phyloP scores from a whole-genome alignment of 2,113 vertebrate species.

The Phrynosoma platyrhinos region DNA sequence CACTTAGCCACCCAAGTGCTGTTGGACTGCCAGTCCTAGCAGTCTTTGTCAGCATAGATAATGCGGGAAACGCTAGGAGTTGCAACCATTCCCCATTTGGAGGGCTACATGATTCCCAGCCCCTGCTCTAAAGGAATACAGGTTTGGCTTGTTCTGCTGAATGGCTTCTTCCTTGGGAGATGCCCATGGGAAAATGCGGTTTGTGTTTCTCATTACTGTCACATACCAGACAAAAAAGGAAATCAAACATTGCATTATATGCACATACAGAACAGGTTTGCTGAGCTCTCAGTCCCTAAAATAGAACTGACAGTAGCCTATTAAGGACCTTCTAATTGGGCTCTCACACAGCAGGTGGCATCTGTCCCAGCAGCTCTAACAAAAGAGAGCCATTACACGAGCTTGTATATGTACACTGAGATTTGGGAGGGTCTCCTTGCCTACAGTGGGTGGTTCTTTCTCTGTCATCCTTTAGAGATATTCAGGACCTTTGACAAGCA shows the following conservation, averaged over 20 bases:
- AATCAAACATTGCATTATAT: background rate
- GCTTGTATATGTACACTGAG: background rate
- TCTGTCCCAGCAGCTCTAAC: background rate
- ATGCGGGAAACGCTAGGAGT: too few relatives aligned
- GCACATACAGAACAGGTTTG: background rate
- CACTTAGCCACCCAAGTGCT: too few relatives aligned
- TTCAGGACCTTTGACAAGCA: background rate
- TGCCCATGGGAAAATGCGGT: background rate
- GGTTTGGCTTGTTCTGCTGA: background rate
- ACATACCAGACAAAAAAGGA: background rate
- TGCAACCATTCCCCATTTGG: too few relatives aligned
- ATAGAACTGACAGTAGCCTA: conserved; percentile 2
- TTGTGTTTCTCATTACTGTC: background rate
- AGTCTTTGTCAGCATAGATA: too few relatives aligned
- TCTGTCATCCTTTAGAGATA: background rate
- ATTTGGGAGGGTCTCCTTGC: background rate
- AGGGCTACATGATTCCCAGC: background rate
- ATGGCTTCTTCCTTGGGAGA: background rate
- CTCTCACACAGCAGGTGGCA: background rate
- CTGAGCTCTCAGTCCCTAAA: background rate
- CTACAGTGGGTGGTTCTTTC: background rate
- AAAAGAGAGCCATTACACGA: background rate
- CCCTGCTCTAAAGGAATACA: background rate
- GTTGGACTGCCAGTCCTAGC: too few relatives aligned
- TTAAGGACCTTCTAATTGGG: conserved; percentile 54